Percentiles rank a stretch among this genome's conserved stretches.
Evolutionary conservation across 2,113 vertebrate genomes (phyloP).

Genomic region (Castor canadensis): DNA sequence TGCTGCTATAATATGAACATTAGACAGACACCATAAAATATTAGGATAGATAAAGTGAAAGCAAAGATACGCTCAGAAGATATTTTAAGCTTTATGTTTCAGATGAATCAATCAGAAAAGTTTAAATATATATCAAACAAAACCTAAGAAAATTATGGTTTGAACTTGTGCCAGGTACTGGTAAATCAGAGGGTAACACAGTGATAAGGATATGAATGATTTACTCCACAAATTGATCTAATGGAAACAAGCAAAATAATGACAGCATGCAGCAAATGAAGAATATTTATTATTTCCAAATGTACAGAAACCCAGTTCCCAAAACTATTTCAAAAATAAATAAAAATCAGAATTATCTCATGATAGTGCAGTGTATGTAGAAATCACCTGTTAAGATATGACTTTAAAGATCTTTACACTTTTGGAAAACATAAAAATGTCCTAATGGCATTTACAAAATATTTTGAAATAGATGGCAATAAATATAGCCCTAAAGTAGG

Average conservation of each 20-base stretch:
- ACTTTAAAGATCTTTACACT: too few species aligned
- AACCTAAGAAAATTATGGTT: not conserved
- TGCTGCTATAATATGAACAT: not conserved
- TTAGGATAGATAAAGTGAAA: not conserved
- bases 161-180: not conserved
- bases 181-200: too few species aligned
- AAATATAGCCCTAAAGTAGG: too few species aligned
- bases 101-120: not conserved
- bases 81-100: not conserved
- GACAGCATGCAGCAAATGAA: not conserved
- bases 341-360: not conserved
- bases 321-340: slow-evolving; percentile 16
- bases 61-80: not conserved
- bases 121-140: not conserved
- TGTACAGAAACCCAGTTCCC: not conserved
- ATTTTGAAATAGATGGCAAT: too few species aligned
- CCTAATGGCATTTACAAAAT: too few species aligned
- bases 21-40: not conserved
- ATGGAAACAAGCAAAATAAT: not conserved
- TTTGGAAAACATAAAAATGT: too few species aligned
- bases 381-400: not conserved
- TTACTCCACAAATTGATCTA: not conserved
- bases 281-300: not conserved
- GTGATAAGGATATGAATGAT: not conserved
- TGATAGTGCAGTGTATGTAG: not conserved